Conservation (phyloP, 1,140 invertebrate species). For the Bradysia coprophila region DNA sequence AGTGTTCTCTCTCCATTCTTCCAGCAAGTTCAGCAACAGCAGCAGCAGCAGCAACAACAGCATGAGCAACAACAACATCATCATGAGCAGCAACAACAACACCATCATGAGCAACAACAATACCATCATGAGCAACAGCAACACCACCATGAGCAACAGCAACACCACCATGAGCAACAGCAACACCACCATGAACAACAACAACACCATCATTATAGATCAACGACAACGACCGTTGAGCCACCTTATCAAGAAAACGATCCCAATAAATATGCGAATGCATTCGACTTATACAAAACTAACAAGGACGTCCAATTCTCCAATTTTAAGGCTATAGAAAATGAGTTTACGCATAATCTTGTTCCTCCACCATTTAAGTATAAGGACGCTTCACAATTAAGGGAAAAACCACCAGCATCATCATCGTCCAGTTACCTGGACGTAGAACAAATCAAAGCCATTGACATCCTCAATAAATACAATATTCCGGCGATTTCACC, state of each 20-base stretch:
- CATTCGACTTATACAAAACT: neutral
- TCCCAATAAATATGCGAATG: too few relatives aligned
- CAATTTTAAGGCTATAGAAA: neutral
- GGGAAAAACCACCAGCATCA: neutral
- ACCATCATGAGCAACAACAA: neutral
- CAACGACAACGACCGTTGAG: neutral
- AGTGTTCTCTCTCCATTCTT: neutral
- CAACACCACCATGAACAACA: too few relatives aligned
- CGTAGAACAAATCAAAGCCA: conserved; percentile 1
- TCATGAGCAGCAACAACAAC: neutral
- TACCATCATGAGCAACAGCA: neutral
- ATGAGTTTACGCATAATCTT: conserved; percentile 2
- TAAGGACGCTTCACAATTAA: neutral
- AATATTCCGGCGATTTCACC: conserved; percentile 4
- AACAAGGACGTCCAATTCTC: neutral
- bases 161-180: neutral
- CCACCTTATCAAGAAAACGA: neutral
- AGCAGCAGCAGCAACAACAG: too few relatives aligned
- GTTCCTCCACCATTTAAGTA: conserved; percentile 3
- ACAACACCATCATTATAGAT: too few relatives aligned
- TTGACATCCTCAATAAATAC: conserved; percentile 1
- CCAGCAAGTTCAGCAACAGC: conserved; percentile 1
- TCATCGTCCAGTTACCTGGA: neutral
- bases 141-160: neutral
- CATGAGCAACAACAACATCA: neutral